Conservation (phyloP, 2,113 vertebrate genomes). For the Himantopus leucocephalus region DNA sequence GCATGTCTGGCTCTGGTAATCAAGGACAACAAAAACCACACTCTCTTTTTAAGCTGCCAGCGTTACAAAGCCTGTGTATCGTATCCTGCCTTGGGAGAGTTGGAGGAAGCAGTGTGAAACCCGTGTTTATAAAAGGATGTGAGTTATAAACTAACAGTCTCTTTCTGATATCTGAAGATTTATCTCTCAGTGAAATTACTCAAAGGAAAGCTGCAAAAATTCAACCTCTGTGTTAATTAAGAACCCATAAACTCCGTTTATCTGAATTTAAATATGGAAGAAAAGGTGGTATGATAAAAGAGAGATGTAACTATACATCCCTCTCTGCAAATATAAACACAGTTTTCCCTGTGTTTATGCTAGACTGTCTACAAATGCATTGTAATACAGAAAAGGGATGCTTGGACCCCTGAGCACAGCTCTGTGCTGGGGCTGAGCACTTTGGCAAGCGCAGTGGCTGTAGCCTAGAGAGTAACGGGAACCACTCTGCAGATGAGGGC, state of each 20-base stretch:
- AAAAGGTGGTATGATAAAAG: not conserved
- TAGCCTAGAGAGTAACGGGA: not conserved
- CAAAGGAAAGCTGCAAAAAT: conserved; percentile 1
- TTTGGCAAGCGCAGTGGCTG: not conserved
- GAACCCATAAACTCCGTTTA: not conserved
- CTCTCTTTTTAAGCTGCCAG: not conserved
- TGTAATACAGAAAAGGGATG: not conserved
- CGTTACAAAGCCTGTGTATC: not conserved
- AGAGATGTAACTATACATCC: not conserved
- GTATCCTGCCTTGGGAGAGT: conserved; percentile 11
- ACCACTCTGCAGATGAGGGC: not conserved
- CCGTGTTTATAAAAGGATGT: conserved; percentile 37
- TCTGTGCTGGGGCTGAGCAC: not conserved
- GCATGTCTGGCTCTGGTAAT: not conserved
- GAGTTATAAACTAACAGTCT: conserved; percentile 29
- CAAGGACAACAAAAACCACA: not conserved
- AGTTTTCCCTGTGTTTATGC: not conserved
- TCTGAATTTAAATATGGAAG: conserved; percentile 17
- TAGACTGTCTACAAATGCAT: not conserved
- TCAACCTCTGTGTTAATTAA: not conserved
- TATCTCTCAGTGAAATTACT: conserved; percentile 25
- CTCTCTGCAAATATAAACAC: not conserved
- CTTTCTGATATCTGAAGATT: conserved; percentile 34
- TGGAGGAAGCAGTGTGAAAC: conserved; percentile 33
- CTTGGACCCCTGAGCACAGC: not conserved